These are phyloP conservation scores for Drosophila nigromelanica DNA, from an alignment of 1,140 invertebrate genomes.

Conservation along the genomic window DNA sequence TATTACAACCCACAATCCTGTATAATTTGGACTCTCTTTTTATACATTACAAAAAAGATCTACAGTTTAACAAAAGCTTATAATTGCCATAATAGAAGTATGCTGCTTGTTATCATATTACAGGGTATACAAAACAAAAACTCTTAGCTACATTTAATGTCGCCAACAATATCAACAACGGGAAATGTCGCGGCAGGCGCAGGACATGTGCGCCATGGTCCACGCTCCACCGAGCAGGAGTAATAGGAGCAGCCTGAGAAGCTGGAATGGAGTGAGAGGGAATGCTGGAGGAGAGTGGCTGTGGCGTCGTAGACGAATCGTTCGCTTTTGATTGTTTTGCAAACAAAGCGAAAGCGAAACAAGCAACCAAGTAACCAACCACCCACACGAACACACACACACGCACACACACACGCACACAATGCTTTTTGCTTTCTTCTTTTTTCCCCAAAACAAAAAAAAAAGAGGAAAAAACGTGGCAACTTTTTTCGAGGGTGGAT, in stretches of 20 bases:
- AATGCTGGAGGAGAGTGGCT: neutral
- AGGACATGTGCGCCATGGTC: constrained; percentile 42
- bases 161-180: constrained; percentile 65
- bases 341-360: constrained; percentile 74
- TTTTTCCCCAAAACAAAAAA: constrained; percentile 66
- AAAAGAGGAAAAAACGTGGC: constrained; percentile 61
- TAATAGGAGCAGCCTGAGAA: neutral
- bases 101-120: neutral
- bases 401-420: constrained; percentile 18
- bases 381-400: constrained; percentile 22
- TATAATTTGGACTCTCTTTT: too few species aligned
- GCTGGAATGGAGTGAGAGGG: neutral
- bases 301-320: constrained; percentile 38
- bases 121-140: constrained; percentile 47
- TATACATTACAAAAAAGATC: too few species aligned
- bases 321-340: constrained; percentile 78
- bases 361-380: constrained; percentile 30
- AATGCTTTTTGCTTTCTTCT: constrained; percentile 70
- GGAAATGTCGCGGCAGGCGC: constrained; percentile 43
- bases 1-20: too few species aligned
- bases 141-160: constrained; percentile 74
- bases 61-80: too few species aligned
- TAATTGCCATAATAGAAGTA: too few species aligned
- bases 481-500: constrained; percentile 80
- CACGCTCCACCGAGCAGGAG: constrained; percentile 34